A percentile compares a stretch with the other conserved stretches of the same genome.
Evolutionary conservation across 1,140 invertebrate species (phyloP).

Genomic region (Gerris buenoi): DNA sequence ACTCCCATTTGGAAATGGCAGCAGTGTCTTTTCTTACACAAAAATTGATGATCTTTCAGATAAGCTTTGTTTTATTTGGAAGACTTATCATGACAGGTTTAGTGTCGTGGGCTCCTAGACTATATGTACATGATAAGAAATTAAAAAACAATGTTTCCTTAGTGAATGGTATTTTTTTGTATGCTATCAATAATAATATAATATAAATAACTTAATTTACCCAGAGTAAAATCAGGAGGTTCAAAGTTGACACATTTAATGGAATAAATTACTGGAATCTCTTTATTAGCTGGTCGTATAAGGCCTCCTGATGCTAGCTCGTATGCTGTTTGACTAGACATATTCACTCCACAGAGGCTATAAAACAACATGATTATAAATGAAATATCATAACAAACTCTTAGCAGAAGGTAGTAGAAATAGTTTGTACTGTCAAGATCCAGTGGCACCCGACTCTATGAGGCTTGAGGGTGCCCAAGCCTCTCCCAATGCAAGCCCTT

Average conservation of each 20-base stretch:
- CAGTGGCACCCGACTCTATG: neutral
- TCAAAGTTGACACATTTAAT: constrained; percentile 71
- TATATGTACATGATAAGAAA: neutral
- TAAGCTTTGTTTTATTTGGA: neutral
- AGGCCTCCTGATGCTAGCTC: constrained; percentile 65
- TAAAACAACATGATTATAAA: constrained; percentile 23
- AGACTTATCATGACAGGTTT: neutral
- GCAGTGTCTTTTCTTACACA: no score
- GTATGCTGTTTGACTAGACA: constrained; percentile 74
- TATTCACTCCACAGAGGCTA: constrained; percentile 58
- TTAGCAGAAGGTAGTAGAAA: neutral
- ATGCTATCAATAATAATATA: neutral
- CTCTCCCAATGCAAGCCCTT: no score
- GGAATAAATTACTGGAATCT: constrained; percentile 65
- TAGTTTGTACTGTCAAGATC: neutral
- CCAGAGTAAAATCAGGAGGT: constrained; percentile 70
- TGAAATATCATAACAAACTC: neutral
- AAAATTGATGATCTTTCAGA: no score
- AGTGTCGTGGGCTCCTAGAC: no score
- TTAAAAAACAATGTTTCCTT: constrained; percentile 14
- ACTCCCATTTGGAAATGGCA: neutral
- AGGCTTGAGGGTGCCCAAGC: constrained; percentile 5
- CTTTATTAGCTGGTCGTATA: constrained; percentile 50
- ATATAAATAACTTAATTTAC: constrained; percentile 32
- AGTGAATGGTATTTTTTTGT: constrained; percentile 1